Base-by-base conservation (phyloP, 2,797 vertebrate genomes). In the Margarornis squamiger region DNA sequence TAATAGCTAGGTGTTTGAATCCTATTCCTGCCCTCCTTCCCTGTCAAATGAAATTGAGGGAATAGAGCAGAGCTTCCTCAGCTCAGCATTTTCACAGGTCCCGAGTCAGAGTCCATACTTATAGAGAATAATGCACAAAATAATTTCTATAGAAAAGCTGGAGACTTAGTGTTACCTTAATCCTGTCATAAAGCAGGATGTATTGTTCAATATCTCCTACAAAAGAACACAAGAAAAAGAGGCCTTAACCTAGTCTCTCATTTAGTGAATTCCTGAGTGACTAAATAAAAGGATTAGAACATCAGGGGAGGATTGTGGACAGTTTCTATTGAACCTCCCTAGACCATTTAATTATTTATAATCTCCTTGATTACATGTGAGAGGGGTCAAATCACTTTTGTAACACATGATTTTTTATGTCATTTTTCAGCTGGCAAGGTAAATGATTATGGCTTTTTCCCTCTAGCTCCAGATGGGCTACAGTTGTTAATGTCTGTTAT, bases 291-390 rank as follows among this genome's bases (percentile, higher is more conserved):
- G 29, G 23, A 73, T 52, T 22, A 54, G 17, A 91, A 76, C 51
- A 57, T 92, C 80, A 82, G 27, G 30, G 21, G 22, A 81, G 34
- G 45, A 86, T 80, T 34, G 71, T 71, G 65, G 95, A 87, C 76
- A 87, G 58, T 58, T 95, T 92, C 85, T 94, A 90, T 57, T 88
- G 86, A 96, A 93, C 58, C 51, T 96, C 67, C 46, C 51, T 86
- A 78, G 61, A 59, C 66, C 87, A 91, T 80, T 95, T 93, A 96
- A 96, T 96, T 95, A 96, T 96, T 97, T 90, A 95, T 55, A 49
- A 86, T 91, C 94, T 93, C 79, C 54, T 95, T 97, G 93, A 95
- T 97, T 96, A 96, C 94, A 92, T 77, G 74, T 87, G 77, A 95
- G 58, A 95, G 78, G 68, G 84, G 85, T 96, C 66, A 77, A 95